Percentiles rank a stretch among this genome's conserved stretches.
Conservation (phyloP, 2,113 vertebrate genomes). For the Cyanoderma ruficeps region DNA sequence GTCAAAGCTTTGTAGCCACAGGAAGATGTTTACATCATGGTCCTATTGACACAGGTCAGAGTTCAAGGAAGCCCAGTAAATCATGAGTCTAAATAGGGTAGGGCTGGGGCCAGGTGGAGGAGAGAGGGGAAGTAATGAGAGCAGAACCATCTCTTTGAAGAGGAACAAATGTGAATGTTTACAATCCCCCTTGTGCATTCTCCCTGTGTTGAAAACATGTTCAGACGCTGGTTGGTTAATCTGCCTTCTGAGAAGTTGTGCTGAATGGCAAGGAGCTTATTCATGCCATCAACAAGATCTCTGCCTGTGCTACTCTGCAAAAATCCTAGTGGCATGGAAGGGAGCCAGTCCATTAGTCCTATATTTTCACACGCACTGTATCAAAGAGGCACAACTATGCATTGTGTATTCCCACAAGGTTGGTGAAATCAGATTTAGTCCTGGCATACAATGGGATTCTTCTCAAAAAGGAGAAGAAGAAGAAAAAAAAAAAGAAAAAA, state of each 20-base stretch:
- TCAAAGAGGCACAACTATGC: neutral
- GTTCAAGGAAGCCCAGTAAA: conserved; percentile 70
- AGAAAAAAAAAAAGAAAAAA: neutral
- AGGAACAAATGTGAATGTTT: conserved; percentile 59
- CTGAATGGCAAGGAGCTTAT: conserved; percentile 7
- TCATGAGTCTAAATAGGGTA: conserved; percentile 47
- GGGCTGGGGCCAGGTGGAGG: neutral
- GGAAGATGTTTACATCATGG: conserved; percentile 42
- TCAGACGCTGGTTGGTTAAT: conserved; percentile 12
- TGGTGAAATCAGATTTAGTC: neutral
- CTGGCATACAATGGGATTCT: neutral
- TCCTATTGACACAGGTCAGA: conserved; percentile 41
- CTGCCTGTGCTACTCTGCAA: neutral
- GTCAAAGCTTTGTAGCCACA: conserved; percentile 27
- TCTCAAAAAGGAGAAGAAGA: neutral
- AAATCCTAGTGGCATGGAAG: neutral
- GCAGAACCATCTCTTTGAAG: conserved; percentile 52
- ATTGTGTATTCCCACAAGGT: neutral
- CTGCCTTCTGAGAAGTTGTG: conserved; percentile 5
- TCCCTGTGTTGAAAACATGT: conserved; percentile 25
- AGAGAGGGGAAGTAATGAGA: conserved; percentile 29
- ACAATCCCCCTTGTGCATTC: conserved; percentile 3
- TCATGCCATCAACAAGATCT: neutral
- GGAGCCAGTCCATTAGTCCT: neutral
- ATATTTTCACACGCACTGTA: neutral